A percentile compares a stretch with the other conserved stretches of the same genome.
Evolutionary conservation across 2,888 invertebrate species (phyloP).

Genomic region (Cephus pygmeus): DNA sequence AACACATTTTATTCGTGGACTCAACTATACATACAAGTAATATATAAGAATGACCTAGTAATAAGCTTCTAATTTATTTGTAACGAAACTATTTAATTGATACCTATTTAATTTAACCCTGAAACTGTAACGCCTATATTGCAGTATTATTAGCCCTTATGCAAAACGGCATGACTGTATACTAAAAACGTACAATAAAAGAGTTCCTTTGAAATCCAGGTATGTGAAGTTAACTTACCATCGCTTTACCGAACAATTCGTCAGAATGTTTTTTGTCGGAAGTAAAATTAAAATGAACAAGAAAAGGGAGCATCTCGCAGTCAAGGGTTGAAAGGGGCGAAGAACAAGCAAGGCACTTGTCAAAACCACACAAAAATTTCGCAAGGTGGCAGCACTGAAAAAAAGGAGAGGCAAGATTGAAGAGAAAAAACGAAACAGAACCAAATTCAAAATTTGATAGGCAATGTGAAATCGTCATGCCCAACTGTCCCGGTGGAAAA

Average conservation of each 20-base stretch:
- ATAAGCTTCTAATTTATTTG: slow-evolving; percentile 59
- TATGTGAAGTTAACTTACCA: too few relatives aligned
- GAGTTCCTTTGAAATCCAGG: slow-evolving; percentile 55
- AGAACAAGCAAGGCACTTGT: too few relatives aligned
- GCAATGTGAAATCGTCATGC: too few relatives aligned
- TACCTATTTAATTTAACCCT: slow-evolving; percentile 43
- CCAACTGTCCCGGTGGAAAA: too few relatives aligned
- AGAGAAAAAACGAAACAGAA: too few relatives aligned
- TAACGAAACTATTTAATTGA: slow-evolving; percentile 53
- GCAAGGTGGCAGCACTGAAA: too few relatives aligned
- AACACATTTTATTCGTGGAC: too few relatives aligned
- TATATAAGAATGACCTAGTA: slow-evolving; percentile 36
- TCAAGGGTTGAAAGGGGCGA: not conserved
- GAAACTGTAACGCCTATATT: slow-evolving; percentile 56
- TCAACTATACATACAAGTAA: slow-evolving; percentile 21
- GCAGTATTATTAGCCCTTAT: slow-evolving; percentile 60
- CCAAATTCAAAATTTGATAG: too few relatives aligned
- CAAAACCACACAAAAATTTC: too few relatives aligned
- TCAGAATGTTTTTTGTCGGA: too few relatives aligned
- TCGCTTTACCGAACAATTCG: too few relatives aligned
- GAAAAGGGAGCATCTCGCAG: not conserved
- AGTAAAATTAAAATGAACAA: not conserved
- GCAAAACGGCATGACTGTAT: slow-evolving; percentile 15
- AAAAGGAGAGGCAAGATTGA: too few relatives aligned
- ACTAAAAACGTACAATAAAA: slow-evolving; percentile 53